These are phyloP conservation scores for Quiscalus mexicanus DNA, from an alignment of 2,113 vertebrate genomes.

Conservation along the genomic window DNA sequence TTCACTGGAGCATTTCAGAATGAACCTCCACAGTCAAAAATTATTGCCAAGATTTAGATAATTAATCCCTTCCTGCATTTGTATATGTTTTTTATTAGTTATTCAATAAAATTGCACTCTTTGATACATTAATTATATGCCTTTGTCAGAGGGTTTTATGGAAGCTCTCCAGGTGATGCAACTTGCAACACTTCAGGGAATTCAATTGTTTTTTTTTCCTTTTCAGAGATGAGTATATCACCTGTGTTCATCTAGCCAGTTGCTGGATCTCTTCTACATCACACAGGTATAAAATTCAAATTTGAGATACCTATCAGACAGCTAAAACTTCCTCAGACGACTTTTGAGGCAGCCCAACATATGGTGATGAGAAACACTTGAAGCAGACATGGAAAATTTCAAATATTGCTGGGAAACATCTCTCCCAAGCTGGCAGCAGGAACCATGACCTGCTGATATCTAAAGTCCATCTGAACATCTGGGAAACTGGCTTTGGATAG, in stretches of 20 bases:
- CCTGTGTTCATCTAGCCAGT: background rate
- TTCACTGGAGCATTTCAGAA: background rate
- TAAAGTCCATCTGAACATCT: background rate
- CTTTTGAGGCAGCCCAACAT: background rate
- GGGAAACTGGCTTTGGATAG: background rate
- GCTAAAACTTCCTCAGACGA: background rate
- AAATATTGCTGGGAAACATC: background rate
- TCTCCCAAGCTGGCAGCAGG: background rate
- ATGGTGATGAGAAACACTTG: background rate
- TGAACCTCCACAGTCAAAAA: background rate
- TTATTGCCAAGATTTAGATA: background rate
- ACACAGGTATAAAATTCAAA: background rate
- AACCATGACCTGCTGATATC: accelerated
- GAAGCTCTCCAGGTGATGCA: background rate
- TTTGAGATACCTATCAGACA: background rate
- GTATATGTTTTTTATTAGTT: background rate
- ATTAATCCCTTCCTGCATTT: background rate
- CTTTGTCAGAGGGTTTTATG: background rate
- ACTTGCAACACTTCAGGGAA: background rate
- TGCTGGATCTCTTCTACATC: background rate
- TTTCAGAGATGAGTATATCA: background rate
- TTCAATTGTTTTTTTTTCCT: background rate
- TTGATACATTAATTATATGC: background rate
- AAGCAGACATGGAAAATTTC: background rate
- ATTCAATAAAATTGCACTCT: background rate